phyloP scores from a whole-genome alignment of 2,888 invertebrate species.

The Chloroclysta siterata region DNA sequence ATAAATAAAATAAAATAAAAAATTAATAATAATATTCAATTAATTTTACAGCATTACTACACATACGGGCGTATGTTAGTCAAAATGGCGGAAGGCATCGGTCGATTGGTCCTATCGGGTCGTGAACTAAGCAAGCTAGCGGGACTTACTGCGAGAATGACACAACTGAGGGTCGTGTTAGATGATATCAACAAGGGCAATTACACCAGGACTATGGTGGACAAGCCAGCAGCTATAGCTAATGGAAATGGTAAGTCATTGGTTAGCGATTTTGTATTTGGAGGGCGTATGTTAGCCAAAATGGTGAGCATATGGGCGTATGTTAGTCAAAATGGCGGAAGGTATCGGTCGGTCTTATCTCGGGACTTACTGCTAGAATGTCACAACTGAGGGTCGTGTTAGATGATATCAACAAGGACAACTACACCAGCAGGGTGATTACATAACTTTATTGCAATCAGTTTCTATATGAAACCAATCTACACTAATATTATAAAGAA shows the following conservation, averaged over 20 bases:
- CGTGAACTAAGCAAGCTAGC: constrained; percentile 97
- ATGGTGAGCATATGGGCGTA: too few relatives aligned
- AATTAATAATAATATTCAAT: too few relatives aligned
- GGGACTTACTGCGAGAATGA: constrained; percentile 97
- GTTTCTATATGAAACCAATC: too few relatives aligned
- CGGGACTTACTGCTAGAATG: constrained; percentile 97
- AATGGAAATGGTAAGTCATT: constrained; percentile 54
- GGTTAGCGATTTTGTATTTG: neutral
- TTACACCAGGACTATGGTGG: constrained; percentile 86
- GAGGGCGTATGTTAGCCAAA: too few relatives aligned
- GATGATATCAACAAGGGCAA: constrained; percentile 92
- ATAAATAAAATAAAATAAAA: too few relatives aligned
- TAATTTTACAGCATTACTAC: constrained; percentile 91
- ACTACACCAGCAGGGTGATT: constrained; percentile 87
- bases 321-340: too few relatives aligned
- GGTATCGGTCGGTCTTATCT: too few relatives aligned
- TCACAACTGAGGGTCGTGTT: constrained; percentile 95
- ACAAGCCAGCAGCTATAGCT: constrained; percentile 46
- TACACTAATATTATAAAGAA: too few relatives aligned
- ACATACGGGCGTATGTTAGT: constrained; percentile 98
- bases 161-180: constrained; percentile 93
- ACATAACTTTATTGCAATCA: too few relatives aligned
- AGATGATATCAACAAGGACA: constrained; percentile 91
- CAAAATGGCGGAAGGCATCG: constrained; percentile 98
- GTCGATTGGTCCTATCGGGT: constrained; percentile 96